A percentile compares a stretch with the other conserved stretches of the same genome.
Conservation (phyloP, 2,888 invertebrate genomes). For the Drosophila monieri region DNA sequence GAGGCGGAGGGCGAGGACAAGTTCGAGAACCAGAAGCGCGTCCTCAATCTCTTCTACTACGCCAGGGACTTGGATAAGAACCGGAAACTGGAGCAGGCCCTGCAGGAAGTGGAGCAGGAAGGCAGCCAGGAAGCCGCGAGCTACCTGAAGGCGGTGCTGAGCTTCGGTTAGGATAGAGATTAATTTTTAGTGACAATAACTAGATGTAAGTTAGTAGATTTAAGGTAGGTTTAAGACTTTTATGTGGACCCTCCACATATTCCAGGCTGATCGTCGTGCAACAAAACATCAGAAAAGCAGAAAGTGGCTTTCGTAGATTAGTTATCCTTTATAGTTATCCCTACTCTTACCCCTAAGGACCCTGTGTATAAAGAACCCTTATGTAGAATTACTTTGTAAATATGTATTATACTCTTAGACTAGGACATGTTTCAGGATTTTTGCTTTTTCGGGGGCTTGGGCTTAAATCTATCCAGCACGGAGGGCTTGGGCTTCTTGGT, state of each 20-base stretch:
- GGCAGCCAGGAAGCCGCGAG: slow-evolving; percentile 54
- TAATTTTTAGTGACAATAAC: too few species aligned
- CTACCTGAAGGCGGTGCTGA: slow-evolving; percentile 74
- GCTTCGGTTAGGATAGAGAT: slow-evolving; percentile 15
- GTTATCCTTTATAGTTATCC: too few species aligned
- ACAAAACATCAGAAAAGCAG: neutral
- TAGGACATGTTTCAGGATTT: slow-evolving; percentile 23
- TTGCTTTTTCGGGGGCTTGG: slow-evolving; percentile 84
- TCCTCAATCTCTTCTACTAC: slow-evolving; percentile 86
- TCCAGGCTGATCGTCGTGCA: slow-evolving; percentile 1
- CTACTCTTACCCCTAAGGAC: neutral
- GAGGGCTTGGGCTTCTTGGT: neutral
- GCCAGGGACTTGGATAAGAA: slow-evolving; percentile 57
- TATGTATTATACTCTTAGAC: slow-evolving; percentile 11
- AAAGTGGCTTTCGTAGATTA: neutral
- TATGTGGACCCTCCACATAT: neutral
- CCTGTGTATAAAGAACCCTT: neutral
- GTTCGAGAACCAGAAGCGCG: slow-evolving; percentile 84
- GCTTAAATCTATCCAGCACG: slow-evolving; percentile 42
- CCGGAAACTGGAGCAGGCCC: neutral
- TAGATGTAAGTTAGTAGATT: neutral
- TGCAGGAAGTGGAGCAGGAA: slow-evolving; percentile 3
- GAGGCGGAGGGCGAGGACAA: slow-evolving; percentile 29
- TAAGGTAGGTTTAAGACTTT: neutral
- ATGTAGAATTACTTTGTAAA: slow-evolving; percentile 2